Base-by-base conservation (phyloP, 2,113 vertebrate species). In the Barbus barbus region DNA sequence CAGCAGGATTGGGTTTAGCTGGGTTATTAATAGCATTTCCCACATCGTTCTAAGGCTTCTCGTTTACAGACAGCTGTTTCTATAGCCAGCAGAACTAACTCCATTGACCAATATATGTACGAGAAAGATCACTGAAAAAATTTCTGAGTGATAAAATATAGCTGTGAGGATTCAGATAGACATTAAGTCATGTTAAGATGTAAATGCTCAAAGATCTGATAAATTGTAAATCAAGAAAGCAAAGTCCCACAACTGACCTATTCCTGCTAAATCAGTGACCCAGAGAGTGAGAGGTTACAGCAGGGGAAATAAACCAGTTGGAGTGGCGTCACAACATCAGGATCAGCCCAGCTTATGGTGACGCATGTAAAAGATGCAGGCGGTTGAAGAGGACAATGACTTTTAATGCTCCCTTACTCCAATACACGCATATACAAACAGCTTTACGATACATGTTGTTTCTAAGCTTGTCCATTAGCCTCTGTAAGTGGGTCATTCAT, bases 11-110 rank as follows among this genome's bases (percentile, higher is more conserved):
- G 69, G 72, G 84, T 79, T 85, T 86, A 85, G 26, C 69, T 61
- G 24, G 22, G 75, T 82, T 89, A 87, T 82, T 84, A 86, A 89
- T 86, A 87, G 83, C 76, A 48, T 33, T 81, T 78, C 69, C 28
- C 22, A 74, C 80, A 72, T 78, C 6, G 48, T 44, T 53, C 36
- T 41, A 31, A 9, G 11, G 44, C 46, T 65, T 63, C 58, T 75
- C 82, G 73, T 82, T 86, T 79, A 84, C 65, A 86, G 60, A 26
- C 65, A 61, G 85, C 65, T 67, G 78, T 69, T 60, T 77, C 51
- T 53, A 79, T 12, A 36, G 82, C 9, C 31, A 71, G 44, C 12
- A 46, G 44, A 44, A 3, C 1, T 2, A 3, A 4, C 9, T 38
- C 36, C 8, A 12, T 5, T 8, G 4, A 1, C 18, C 20, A 36